Base-by-base conservation (phyloP, 2,888 invertebrate genomes). In the Polylopha cassiicola region DNA sequence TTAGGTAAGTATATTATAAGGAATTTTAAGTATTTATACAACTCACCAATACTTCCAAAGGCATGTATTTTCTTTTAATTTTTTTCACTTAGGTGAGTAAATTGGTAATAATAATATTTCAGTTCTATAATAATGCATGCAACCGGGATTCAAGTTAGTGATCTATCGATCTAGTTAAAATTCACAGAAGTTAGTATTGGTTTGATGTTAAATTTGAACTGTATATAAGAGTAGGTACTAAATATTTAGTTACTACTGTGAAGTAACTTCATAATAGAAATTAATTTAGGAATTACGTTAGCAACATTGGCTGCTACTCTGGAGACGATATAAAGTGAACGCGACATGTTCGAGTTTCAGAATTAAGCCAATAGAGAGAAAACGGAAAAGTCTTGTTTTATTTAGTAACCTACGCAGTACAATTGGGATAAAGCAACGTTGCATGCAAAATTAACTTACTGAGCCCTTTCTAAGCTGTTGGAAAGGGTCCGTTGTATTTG, bases 231-330 rank as follows among this genome's bases (percentile, higher is more conserved):
- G 29, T 30, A 20, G 9, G 17, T 28, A 29, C 13, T 18, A 31
- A 30, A 27, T 31, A 31, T 11, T 30, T 30, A 33, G 47, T 51
- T 45, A 46, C 46, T 45, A 38, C 39, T 33, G 44, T 41, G 47
- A 52, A 53, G 47, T 47, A 49, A 56, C 61, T 63, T 57, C 61
- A 58, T 63, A 65, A 58, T 54, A 53, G 55, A 46, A 45, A 53
- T 51, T 54, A 51, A 57, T 57, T 58, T 50, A 52, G 41, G 66
- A 67, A 55, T 69, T 67, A 58, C 47, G 57, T 51, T 51, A 49
- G 55, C 55, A 52, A 62, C 64, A 68, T 65, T 66, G 62, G 58
- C 60, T 61, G 58, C 55, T 42, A 60, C 47, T 60, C 46, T 46
- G 45, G 50, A 46, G 34, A 47, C 47, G 46, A 31, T 32, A 45